These are phyloP conservation scores for Carcina quercana DNA, from an alignment of 2,888 invertebrate species.

Conservation along the genomic window DNA sequence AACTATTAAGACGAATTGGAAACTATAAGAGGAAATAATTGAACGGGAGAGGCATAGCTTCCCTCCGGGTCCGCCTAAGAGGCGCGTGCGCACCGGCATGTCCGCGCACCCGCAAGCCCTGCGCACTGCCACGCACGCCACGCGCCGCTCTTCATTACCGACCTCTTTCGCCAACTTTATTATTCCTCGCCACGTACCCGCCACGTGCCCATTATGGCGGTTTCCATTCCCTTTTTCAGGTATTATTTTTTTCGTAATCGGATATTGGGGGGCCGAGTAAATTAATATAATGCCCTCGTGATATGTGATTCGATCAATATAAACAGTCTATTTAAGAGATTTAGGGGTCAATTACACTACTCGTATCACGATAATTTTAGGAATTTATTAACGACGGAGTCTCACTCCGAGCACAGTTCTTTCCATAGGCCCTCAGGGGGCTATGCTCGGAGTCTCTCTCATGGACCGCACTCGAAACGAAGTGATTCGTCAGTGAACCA, in stretches of 20 bases:
- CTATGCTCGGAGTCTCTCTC: too few species aligned
- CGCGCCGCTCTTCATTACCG: conserved; percentile 57
- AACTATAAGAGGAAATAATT: too few species aligned
- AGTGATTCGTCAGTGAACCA: too few species aligned
- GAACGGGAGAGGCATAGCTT: too few species aligned
- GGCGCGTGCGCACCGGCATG: conserved; percentile 11
- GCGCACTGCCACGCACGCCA: conserved; percentile 28
- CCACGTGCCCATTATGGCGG: conserved; percentile 60
- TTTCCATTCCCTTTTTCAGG: conserved; percentile 39
- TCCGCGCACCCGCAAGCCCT: conserved; percentile 28
- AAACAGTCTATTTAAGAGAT: conserved; percentile 52
- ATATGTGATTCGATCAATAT: conserved; percentile 60
- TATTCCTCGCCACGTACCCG: conserved; percentile 61
- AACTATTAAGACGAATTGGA: too few species aligned
- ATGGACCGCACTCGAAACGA: too few species aligned
- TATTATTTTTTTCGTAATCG: conserved; percentile 49
- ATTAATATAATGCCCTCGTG: conserved; percentile 35
- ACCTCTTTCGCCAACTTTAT: conserved; percentile 53
- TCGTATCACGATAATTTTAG: conserved; percentile 29
- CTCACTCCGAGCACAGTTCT: too few species aligned
- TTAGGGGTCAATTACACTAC: conserved; percentile 51
- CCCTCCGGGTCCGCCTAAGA: too few species aligned
- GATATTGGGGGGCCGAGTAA: conserved; percentile 43
- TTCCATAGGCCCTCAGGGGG: too few species aligned
- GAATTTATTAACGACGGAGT: too few species aligned